Conservation (phyloP, 2,888 invertebrate species). For the Lypha dubia region DNA sequence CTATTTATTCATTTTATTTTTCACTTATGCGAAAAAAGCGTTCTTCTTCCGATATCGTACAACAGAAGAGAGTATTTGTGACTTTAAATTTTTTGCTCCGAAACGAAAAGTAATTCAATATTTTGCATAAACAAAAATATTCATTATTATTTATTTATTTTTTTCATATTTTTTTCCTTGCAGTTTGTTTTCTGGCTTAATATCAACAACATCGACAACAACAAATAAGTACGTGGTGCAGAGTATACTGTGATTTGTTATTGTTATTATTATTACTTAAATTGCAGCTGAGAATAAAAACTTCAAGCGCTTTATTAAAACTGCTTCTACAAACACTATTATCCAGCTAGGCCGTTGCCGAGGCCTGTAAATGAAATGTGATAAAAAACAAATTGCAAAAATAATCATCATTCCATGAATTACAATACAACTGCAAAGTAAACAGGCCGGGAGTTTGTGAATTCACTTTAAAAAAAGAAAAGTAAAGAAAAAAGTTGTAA, state of each 20-base stretch:
- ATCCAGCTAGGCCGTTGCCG: background rate
- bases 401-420: slow-evolving; percentile 51
- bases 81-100: background rate
- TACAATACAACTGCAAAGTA: slow-evolving; percentile 11
- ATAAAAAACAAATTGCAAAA: slow-evolving; percentile 20
- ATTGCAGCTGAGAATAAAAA: slow-evolving; percentile 7
- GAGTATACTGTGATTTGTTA: background rate
- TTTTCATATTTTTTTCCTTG: slow-evolving; percentile 13
- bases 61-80: background rate
- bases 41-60: no score
- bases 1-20: no score
- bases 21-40: no score
- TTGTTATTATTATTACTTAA: slow-evolving; percentile 15
- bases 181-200: slow-evolving; percentile 27
- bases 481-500: slow-evolving; percentile 7
- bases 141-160: background rate
- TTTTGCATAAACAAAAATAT: slow-evolving; percentile 4
- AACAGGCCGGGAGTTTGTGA: slow-evolving; percentile 41
- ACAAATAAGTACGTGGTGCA: background rate
- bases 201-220: slow-evolving; percentile 49
- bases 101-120: slow-evolving; percentile 11
- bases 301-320: slow-evolving; percentile 7
- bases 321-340: slow-evolving; percentile 15
- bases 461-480: slow-evolving; percentile 11
- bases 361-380: slow-evolving; percentile 23